Evolutionary conservation across 2,113 vertebrate genomes (phyloP).

Genomic region (Haliaeetus leucogaster): DNA sequence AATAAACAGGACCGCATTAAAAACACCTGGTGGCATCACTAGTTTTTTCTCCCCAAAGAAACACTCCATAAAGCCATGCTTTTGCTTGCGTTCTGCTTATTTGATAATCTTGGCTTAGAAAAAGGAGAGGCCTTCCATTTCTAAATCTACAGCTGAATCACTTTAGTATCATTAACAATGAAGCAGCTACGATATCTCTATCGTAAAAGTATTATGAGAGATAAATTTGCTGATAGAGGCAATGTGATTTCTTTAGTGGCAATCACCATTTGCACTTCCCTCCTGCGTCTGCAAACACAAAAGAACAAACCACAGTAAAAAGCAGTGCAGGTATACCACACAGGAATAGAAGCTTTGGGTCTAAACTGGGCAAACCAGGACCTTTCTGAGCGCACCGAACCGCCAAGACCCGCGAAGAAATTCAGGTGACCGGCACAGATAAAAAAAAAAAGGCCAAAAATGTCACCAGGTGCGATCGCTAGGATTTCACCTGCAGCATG

Average conservation of each 20-base stretch:
- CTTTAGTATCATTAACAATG: background rate
- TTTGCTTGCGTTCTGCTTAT: background rate
- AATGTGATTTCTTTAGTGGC: background rate
- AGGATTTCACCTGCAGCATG: background rate
- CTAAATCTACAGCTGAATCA: background rate
- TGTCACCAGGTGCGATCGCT: rapidly evolving
- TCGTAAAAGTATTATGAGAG: background rate
- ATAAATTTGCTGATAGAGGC: background rate
- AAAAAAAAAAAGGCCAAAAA: background rate
- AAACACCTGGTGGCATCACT: background rate
- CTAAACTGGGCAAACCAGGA: background rate
- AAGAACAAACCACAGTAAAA: background rate
- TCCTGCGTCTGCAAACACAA: background rate
- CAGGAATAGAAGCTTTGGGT: background rate
- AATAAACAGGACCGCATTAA: constrained; percentile 1
- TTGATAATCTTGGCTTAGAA: background rate
- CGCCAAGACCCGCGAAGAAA: background rate
- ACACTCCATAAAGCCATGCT: background rate
- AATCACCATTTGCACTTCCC: background rate
- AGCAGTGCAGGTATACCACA: background rate
- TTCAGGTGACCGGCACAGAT: background rate
- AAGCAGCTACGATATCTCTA: background rate
- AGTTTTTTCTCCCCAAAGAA: background rate
- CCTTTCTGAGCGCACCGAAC: background rate
- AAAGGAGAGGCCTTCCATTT: background rate